phyloP scores from a whole-genome alignment of 2,113 vertebrate genomes.

The Hirundichthys speculiger region DNA sequence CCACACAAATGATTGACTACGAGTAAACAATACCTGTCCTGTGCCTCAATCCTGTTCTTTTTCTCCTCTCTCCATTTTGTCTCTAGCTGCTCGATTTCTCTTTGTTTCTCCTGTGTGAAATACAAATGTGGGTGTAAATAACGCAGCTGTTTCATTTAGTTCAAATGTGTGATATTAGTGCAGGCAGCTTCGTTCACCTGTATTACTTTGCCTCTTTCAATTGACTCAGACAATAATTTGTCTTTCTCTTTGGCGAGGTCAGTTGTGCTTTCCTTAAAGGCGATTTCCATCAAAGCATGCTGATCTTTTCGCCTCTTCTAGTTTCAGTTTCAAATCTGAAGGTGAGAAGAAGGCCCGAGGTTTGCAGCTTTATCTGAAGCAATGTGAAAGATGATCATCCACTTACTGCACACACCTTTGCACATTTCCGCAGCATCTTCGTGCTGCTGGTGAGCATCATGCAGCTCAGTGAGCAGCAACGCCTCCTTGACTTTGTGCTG shows the following conservation, averaged over 20 bases:
- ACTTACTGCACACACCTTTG: conserved; percentile 56
- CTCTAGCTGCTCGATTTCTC: conserved; percentile 68
- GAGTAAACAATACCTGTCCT: conserved; percentile 61
- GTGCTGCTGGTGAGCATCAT: conserved; percentile 59
- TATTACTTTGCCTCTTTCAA: conserved; percentile 71
- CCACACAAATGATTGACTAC: not conserved
- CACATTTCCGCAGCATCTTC: conserved; percentile 57
- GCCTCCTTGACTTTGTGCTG: conserved; percentile 63
- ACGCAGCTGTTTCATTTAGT: not conserved
- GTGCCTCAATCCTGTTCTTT: conserved; percentile 51
- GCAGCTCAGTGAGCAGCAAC: conserved; percentile 55
- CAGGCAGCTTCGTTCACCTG: conserved; percentile 55
- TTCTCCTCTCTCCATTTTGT: conserved; percentile 65
- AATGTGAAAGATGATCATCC: not conserved
- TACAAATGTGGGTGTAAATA: not conserved
- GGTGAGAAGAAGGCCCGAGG: not conserved
- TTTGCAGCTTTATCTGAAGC: not conserved
- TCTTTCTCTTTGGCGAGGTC: conserved; percentile 71
- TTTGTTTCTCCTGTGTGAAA: conserved; percentile 72
- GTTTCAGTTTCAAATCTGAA: conserved; percentile 71
- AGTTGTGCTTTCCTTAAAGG: conserved; percentile 48
- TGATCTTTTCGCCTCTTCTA: conserved; percentile 58
- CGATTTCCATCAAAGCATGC: conserved; percentile 42
- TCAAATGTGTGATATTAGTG: not conserved
- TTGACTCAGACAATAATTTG: conserved; percentile 57